Conservation (phyloP, 2,888 invertebrate species). For the Drosophila cracens region DNA sequence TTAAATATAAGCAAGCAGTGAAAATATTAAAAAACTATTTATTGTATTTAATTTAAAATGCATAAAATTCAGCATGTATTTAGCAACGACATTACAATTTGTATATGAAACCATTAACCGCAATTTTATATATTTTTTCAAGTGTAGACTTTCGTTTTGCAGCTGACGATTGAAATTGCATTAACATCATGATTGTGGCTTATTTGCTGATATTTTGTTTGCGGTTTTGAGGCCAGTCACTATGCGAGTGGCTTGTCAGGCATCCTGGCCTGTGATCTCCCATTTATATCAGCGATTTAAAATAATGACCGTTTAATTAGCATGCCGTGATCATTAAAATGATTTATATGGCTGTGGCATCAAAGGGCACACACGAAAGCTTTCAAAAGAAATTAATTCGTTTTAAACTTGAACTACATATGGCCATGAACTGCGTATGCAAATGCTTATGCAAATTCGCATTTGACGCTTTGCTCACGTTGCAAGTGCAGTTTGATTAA, state of each 20-base stretch:
- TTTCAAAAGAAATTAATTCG: slow-evolving; percentile 10
- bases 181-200: slow-evolving; percentile 52
- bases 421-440: background rate
- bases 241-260: slow-evolving; percentile 37
- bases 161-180: slow-evolving; percentile 34
- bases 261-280: slow-evolving; percentile 37
- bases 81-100: background rate
- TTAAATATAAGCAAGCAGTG: background rate
- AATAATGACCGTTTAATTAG: slow-evolving; percentile 65
- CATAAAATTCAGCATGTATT: background rate
- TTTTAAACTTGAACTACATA: background rate
- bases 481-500: background rate
- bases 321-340: slow-evolving; percentile 47
- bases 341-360: slow-evolving; percentile 53
- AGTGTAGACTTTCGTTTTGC: slow-evolving; percentile 8
- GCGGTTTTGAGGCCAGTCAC: slow-evolving; percentile 2
- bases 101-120: background rate
- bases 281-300: slow-evolving; percentile 49
- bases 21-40: background rate
- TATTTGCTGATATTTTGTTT: slow-evolving; percentile 18
- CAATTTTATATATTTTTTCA: background rate
- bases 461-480: background rate
- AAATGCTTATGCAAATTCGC: background rate
- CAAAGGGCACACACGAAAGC: slow-evolving; percentile 27
- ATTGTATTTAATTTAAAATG: background rate